Evolutionary conservation across 2,888 invertebrate genomes (phyloP), one percentile per base, ranked within the genome.

Genomic region (Odontocolon sp.): DNA sequence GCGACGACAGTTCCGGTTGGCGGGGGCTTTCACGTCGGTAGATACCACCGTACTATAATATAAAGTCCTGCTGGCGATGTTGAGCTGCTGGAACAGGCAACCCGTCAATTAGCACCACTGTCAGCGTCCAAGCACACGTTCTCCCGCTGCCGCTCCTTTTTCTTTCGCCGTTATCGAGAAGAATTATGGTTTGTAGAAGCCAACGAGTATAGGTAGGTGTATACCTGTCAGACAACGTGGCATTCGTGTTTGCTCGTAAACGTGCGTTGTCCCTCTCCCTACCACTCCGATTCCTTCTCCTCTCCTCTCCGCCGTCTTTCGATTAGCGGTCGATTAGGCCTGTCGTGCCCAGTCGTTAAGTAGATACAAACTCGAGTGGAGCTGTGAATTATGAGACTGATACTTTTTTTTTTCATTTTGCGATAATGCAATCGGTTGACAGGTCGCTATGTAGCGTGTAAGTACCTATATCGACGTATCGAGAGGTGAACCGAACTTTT

Each of bases 281-380:
- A 47, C 28, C 42, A 28, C 11, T 59, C 18, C 9, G 9, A 18
- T 57, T 50, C 26, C 8, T 50, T 26, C 33, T 28, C 26, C 42
- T 23, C 54, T 47, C 42, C 38, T 11, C 28, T 66, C 61, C 33
- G 14, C 54, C 42, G 72, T 59, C 61, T 33, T 80, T 81, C 85
- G 86, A 88, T 88, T 88, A 87, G 84, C 85, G 80, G 81, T 81
- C 87, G 87, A 88, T 88, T 87, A 87, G 84, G 83, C 81, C 84
- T 85, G 85, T 86, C 87, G 82, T 78, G 84, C 81, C 66, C 67
- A 61, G 86, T 77, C 82, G 85, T 86, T 86, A 84, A 84, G 82
- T 82, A 83, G 85, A 85, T 82, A 85, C 81, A 80, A 80, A 50
- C 71, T 56, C 67, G 79, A 83, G 61, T 67, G 72, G 52, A 69